Evolutionary conservation across 2,113 vertebrate species (phyloP), one percentile per base, ranked within the genome.

Genomic region (Cheilinus undulatus): DNA sequence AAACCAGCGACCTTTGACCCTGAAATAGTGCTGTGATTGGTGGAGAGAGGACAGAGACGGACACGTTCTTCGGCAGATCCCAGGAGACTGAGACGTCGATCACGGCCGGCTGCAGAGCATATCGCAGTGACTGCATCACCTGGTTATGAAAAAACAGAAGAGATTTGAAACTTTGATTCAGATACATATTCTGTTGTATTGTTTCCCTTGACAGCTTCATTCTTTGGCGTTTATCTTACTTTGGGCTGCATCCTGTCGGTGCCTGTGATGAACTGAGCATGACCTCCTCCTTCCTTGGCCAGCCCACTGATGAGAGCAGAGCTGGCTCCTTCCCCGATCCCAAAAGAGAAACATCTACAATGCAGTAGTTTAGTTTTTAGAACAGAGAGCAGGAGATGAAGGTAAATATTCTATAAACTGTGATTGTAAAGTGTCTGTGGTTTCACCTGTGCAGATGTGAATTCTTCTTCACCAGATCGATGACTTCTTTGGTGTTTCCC

Each of bases 271-370:
- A 97, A 96, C 78, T 96, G 94, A 30, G 91, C 87, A 0, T 91
- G 90, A 30, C 95, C 96, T 34, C 85, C 77, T 17, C 91, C 91
- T 17, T 89, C 93, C 3, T 87, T 86, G 34, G 95, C 94, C 69
- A 96, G 84, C 50, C 93, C 93, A 84, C 90, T 94, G 80, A 96
- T 92, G 36, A 96, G 94, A 57, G 94, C 92, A 19, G 94, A 93
- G 68, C 95, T 96, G 61, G 93, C 94, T 8, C 96, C 94, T 91
- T 95, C 91, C 5, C 96, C 95, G 56, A 96, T 96, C 4, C 95
- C 95, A 69, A 96, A 96, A 8, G 95, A 93, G 78, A 96, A 96
- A 76, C 95, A 96, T 73, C 95, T 96, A 56, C 3, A 76, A 77
- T 2, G 52, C 26, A 81, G 28, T 0, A n/a, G 17, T 5, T 68